Evolutionary conservation across 2,797 vertebrate genomes (phyloP).

Genomic region (Pantherophis alleghaniensis): DNA sequence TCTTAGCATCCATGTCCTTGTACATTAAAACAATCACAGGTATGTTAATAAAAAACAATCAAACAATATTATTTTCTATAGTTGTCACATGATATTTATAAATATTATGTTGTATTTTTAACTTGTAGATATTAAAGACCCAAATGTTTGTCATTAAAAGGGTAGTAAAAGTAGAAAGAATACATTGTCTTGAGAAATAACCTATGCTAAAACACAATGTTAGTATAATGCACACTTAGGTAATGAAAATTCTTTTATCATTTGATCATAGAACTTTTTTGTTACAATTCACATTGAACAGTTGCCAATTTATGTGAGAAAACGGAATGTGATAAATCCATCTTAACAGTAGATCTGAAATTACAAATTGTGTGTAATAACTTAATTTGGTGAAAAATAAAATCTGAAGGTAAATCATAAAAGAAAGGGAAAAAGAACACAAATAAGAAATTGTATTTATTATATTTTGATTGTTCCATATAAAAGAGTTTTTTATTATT

Average conservation of each 20-base stretch:
- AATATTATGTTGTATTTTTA: not conserved
- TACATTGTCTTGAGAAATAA: not conserved
- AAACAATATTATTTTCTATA: not conserved
- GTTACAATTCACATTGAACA: slow-evolving; percentile 1
- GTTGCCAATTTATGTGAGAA: not conserved
- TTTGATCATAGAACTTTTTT: not conserved
- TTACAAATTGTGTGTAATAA: not conserved
- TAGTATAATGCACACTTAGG: not conserved
- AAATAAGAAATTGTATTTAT: slow-evolving; percentile 7
- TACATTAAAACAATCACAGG: not conserved
- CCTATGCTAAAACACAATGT: not conserved
- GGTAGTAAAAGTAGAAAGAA: not conserved
- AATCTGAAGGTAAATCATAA: not conserved
- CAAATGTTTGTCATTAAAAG: not conserved
- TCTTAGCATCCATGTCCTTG: not conserved
- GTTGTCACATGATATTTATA: not conserved
- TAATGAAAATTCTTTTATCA: not conserved
- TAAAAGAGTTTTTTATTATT: not conserved
- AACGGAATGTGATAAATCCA: not conserved
- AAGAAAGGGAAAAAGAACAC: not conserved
- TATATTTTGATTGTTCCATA: slow-evolving; percentile 26
- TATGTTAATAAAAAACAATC: not conserved
- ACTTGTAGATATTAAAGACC: not conserved
- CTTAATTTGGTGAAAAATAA: slow-evolving; percentile 29
- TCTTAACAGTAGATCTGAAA: slow-evolving; percentile 4